phyloP scores from a whole-genome alignment of 1,140 invertebrate species.

The Papilio xuthus region DNA sequence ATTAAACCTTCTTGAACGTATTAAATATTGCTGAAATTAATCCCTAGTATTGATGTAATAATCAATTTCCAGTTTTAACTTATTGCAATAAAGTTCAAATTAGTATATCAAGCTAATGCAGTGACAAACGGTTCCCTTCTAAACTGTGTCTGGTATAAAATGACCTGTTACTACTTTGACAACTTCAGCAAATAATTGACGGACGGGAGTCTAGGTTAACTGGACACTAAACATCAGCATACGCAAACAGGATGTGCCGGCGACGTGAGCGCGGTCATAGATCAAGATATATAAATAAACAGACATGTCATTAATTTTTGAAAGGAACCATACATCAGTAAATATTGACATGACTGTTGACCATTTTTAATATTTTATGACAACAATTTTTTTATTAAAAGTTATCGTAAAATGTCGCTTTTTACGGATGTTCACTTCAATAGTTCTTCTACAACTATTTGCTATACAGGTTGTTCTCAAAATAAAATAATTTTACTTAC shows the following conservation, averaged over 20 bases:
- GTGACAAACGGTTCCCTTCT: constrained; percentile 6
- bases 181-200: neutral
- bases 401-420: neutral
- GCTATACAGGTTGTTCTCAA: no score
- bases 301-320: neutral
- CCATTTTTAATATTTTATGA: neutral
- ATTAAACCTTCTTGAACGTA: no score
- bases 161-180: neutral
- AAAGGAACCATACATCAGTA: neutral
- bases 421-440: neutral
- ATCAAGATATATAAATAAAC: constrained; percentile 20
- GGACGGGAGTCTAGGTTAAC: neutral
- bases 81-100: neutral
- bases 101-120: neutral
- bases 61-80: neutral
- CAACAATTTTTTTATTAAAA: neutral
- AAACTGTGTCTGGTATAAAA: neutral
- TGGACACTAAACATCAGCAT: neutral
- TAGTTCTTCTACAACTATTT: no score
- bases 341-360: neutral
- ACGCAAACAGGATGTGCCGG: constrained; percentile 15
- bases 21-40: neutral
- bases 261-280: constrained; percentile 18
- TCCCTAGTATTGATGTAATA: neutral
- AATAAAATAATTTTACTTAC: no score